phyloP scores from a whole-genome alignment of 2,888 invertebrate genomes.

The Caenorhabditis afra region DNA sequence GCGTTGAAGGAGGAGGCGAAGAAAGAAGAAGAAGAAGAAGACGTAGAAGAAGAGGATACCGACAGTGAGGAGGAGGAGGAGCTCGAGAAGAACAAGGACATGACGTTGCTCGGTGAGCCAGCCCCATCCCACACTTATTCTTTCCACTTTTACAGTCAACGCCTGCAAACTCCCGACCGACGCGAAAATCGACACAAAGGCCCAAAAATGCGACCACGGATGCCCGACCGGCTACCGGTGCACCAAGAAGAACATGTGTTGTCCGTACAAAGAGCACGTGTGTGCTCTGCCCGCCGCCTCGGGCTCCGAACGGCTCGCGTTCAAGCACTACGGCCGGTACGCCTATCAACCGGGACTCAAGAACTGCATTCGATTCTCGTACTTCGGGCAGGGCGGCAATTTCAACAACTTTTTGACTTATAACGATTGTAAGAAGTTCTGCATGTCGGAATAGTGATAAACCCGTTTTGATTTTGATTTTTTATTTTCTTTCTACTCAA shows the following conservation, averaged over 20 bases:
- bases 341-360: conserved; percentile 70
- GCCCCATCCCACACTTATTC: background rate
- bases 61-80: conserved; percentile 30
- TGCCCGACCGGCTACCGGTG: conserved; percentile 64
- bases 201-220: conserved; percentile 59
- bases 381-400: conserved; percentile 76
- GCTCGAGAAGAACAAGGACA: no score
- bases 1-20: conserved; percentile 1
- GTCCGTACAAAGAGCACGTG: conserved; percentile 74
- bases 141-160: conserved; percentile 42
- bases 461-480: conserved; percentile 46
- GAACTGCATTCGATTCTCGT: conserved; percentile 75
- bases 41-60: conserved; percentile 23
- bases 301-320: conserved; percentile 64
- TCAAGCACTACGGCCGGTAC: conserved; percentile 74
- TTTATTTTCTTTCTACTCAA: conserved; percentile 5
- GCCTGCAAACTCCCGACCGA: conserved; percentile 63
- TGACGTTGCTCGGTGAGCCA: conserved; percentile 45
- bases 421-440: conserved; percentile 71
- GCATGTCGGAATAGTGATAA: conserved; percentile 43
- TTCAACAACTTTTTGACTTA: conserved; percentile 76
- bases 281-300: conserved; percentile 70
- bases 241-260: conserved; percentile 67
- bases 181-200: conserved; percentile 63
- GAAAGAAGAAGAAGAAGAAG: conserved; percentile 20